A percentile compares a stretch with the other conserved stretches of the same genome.
phyloP scores from a whole-genome alignment of 2,888 invertebrate genomes.

The Hirudinaria manillensis region DNA sequence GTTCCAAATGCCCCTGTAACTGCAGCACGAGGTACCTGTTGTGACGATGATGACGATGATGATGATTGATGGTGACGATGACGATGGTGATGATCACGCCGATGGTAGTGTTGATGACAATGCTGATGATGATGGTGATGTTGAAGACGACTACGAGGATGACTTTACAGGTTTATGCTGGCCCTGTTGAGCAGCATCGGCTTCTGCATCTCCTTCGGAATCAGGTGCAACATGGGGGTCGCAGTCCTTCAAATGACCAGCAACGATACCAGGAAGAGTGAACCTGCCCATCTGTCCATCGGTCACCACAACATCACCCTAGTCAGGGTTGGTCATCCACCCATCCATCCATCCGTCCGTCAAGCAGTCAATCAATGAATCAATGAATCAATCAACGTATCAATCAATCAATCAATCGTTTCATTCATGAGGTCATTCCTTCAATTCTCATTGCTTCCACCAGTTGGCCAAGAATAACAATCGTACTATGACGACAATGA shows the following conservation, averaged over 20 bases:
- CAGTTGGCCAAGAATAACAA: no score
- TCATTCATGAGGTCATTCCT: no score
- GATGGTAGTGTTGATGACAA: constrained; percentile 15
- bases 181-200: constrained; percentile 57
- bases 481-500: no score
- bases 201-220: constrained; percentile 65
- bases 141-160: constrained; percentile 27
- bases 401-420: not conserved
- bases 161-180: constrained; percentile 48
- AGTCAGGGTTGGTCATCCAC: not conserved
- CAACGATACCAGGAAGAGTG: constrained; percentile 6
- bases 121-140: constrained; percentile 26
- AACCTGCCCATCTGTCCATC: not conserved
- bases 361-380: not conserved
- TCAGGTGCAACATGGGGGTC: constrained; percentile 97
- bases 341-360: not conserved
- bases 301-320: constrained; percentile 14
- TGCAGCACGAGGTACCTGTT: constrained; percentile 19
- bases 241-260: constrained; percentile 50
- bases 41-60: constrained; percentile 17
- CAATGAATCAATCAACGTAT: not conserved
- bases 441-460: no score
- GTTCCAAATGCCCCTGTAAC: constrained; percentile 15
- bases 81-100: not conserved
- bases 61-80: not conserved